Evolutionary conservation across 2,888 invertebrate species (phyloP).

Genomic region (Lymantria dispar): DNA sequence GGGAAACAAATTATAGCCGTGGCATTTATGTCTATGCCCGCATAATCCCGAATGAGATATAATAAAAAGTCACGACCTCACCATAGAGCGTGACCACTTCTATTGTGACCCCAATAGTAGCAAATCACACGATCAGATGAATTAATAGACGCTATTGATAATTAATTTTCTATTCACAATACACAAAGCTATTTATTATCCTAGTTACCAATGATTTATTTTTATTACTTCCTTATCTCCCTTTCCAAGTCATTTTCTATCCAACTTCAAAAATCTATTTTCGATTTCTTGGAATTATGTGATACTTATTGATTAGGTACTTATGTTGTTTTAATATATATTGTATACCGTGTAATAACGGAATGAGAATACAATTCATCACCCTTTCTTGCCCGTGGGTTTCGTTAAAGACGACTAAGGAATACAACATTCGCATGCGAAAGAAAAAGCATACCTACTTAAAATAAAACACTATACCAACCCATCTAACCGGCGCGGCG

Average conservation of each 20-base stretch:
- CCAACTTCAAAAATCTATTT: too few relatives aligned
- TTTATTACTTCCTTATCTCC: not conserved
- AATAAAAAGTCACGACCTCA: conserved; percentile 70
- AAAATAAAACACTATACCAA: too few relatives aligned
- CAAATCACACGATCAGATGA: conserved; percentile 50
- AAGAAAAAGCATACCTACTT: too few relatives aligned
- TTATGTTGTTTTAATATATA: too few relatives aligned
- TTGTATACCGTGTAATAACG: too few relatives aligned
- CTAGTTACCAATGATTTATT: conserved; percentile 1
- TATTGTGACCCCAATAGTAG: conserved; percentile 56
- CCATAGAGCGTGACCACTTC: conserved; percentile 40
- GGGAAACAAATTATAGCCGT: conserved; percentile 23
- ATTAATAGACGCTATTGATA: conserved; percentile 33
- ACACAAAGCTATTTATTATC: conserved; percentile 14
- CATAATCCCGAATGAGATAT: conserved; percentile 61
- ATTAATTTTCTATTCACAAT: conserved; percentile 29
- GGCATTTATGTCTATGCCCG: conserved; percentile 45
- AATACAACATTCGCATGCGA: too few relatives aligned
- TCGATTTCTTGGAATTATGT: too few relatives aligned
- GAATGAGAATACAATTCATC: too few relatives aligned
- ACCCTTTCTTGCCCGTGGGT: too few relatives aligned
- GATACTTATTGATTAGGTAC: too few relatives aligned
- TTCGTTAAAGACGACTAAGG: too few relatives aligned
- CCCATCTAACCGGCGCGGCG: too few relatives aligned
- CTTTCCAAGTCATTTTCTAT: not conserved